Conservation (phyloP, 2,113 vertebrate genomes). For the Sander vitreus region DNA sequence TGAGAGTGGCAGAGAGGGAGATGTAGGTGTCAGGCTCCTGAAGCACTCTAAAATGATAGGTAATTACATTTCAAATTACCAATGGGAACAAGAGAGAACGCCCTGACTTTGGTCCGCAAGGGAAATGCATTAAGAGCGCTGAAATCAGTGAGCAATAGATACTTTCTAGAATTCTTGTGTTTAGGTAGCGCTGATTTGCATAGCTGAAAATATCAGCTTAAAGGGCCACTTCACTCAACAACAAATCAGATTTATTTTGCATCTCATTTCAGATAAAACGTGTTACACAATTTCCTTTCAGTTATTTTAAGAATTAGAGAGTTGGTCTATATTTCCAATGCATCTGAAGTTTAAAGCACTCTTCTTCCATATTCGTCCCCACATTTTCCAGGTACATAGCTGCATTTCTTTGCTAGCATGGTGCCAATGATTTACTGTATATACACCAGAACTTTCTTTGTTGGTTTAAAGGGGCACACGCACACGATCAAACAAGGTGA, state of each 20-base stretch:
- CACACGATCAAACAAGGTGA: too few relatives aligned
- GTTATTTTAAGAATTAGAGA: neutral
- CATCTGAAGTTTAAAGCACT: neutral
- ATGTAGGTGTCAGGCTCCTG: slow-evolving; percentile 77
- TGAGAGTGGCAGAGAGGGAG: slow-evolving; percentile 47
- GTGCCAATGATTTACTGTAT: neutral
- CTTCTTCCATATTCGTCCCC: neutral
- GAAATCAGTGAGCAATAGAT: slow-evolving; percentile 58
- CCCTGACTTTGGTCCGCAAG: slow-evolving; percentile 56
- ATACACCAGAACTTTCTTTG: too few relatives aligned
- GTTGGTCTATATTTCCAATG: neutral
- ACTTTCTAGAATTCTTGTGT: slow-evolving; percentile 62
- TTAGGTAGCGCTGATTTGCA: slow-evolving; percentile 66
- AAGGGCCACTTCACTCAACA: slow-evolving; percentile 47
- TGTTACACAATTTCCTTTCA: slow-evolving; percentile 11
- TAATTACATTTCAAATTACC: slow-evolving; percentile 82
- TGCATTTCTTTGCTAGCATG: neutral
- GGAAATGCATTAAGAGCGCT: slow-evolving; percentile 67
- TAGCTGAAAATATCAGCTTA: slow-evolving; percentile 60
- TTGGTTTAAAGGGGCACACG: too few relatives aligned
- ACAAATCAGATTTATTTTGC: slow-evolving; percentile 42
- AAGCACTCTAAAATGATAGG: slow-evolving; percentile 77
- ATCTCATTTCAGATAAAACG: neutral
- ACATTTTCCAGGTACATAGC: neutral
- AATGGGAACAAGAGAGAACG: slow-evolving; percentile 73